Evolutionary conservation across 2,113 vertebrate species (phyloP), one percentile per base, ranked within the genome.

Genomic region (Vicugna pacos): DNA sequence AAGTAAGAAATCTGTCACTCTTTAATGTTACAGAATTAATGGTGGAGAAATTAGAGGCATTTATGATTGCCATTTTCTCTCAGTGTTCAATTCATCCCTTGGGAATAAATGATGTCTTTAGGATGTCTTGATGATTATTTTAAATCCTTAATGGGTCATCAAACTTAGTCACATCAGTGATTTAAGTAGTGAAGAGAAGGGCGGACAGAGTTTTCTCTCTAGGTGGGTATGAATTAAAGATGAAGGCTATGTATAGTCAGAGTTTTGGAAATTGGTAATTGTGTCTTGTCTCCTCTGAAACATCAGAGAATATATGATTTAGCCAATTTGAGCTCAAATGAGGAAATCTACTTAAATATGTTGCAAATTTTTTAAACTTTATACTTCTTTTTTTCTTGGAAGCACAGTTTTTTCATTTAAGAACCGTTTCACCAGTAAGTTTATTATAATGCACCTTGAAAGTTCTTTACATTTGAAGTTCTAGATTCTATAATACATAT

Each of bases 11-110:
- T 89, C 38, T 48, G 4, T 81, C 58, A 42, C 10, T 93, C 42
- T 88, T 83, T 12, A 91, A 20, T 11, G 72, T 91, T 76, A 56
- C 22, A 95, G 69, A 87, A 35, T 85, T 80, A 60, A 56, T 65
- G 72, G 14, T 80, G 88, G 82, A 50, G 65, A 76, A 91, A 76
- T 72, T 92, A 46, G 28, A 95, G 19, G 15, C 24, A 5, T 85
- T 91, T 84, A n/a, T 89, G 87, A 95, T 82, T 96, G 89, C 60
- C 6, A 52, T 89, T 93, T 96, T 89, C 50, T 80, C 28, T 50
- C 54, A 42, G 12, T 93, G 28, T 58, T 91, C 50, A 8, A 1
- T 89, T 81, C 69, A 93, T 48, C 35, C n/a, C 32, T 93, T 81
- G 15, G 83, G 38, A 93, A 64, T 93, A 38, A 76, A 1, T 48